Percentiles rank a stretch among this genome's conserved stretches.
These are phyloP conservation scores for Oncorhynchus tshawytscha DNA, from an alignment of 2,113 vertebrate genomes.

Conservation along the genomic window DNA sequence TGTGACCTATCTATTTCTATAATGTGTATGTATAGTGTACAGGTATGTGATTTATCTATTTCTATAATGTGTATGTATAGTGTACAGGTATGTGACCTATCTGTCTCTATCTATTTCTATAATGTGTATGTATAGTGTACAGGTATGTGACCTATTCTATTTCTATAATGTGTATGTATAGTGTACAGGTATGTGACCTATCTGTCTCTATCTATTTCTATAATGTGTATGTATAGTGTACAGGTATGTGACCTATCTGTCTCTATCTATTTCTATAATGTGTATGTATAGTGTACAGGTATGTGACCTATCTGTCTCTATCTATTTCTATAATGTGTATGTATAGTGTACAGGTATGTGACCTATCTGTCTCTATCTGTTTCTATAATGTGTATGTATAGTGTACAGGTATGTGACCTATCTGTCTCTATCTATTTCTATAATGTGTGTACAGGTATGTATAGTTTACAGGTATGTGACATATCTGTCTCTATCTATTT, in stretches of 20 bases:
- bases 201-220: background rate
- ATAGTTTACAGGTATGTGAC: background rate
- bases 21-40: background rate
- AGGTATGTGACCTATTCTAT: too few relatives aligned
- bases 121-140: conserved; percentile 3
- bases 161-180: background rate
- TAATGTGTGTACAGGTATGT: background rate
- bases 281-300: conserved; percentile 4
- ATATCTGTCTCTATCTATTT: background rate
- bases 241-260: background rate
- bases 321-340: background rate
- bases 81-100: background rate
- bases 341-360: background rate
- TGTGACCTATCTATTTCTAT: background rate
- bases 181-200: background rate
- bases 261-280: background rate
- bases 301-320: background rate
- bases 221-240: background rate
- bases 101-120: background rate
- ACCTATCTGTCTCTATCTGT: background rate
- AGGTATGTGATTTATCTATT: background rate
- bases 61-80: background rate
- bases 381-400: background rate
- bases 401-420: conserved; percentile 1
- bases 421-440: background rate